phyloP scores from a whole-genome alignment of 2,113 vertebrate species.

The Notiomystis cincta region DNA sequence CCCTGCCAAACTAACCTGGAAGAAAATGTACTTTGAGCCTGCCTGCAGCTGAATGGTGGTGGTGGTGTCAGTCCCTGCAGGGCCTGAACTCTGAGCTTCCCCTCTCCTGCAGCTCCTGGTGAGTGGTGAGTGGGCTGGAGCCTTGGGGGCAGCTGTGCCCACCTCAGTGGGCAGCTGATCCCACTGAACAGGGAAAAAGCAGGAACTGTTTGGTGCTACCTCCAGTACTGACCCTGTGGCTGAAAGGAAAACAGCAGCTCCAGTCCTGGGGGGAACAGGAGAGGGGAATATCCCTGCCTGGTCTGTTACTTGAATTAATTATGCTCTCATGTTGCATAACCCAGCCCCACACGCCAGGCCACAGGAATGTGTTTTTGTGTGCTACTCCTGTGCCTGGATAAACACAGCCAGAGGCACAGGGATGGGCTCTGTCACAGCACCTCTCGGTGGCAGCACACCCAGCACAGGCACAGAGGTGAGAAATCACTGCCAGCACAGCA shows the following conservation, averaged over 20 bases:
- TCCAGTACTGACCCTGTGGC: rapidly evolving
- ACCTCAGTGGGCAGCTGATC: not conserved
- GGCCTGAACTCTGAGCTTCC: no score
- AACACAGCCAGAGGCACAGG: rapidly evolving
- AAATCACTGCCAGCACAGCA: not conserved
- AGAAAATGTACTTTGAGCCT: not conserved
- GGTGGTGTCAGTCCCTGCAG: not conserved
- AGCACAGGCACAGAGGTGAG: rapidly evolving
- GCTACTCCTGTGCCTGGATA: not conserved
- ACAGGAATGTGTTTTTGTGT: not conserved
- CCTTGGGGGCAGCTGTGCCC: not conserved
- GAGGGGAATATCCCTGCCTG: not conserved
- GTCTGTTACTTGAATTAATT: not conserved
- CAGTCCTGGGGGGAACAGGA: not conserved
- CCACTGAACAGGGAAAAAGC: not conserved
- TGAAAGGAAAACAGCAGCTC: not conserved
- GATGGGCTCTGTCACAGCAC: not conserved
- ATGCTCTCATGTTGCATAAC: not conserved
- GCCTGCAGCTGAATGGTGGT: not conserved
- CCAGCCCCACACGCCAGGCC: not conserved
- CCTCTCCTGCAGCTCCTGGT: not conserved
- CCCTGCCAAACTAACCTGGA: no score
- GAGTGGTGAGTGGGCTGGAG: not conserved
- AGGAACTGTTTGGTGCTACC: not conserved
- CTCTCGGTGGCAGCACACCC: not conserved